A percentile compares a stretch with the other conserved stretches of the same genome.
phyloP scores from a whole-genome alignment of 2,113 vertebrate genomes.

The Microcebus lehilahytsara region DNA sequence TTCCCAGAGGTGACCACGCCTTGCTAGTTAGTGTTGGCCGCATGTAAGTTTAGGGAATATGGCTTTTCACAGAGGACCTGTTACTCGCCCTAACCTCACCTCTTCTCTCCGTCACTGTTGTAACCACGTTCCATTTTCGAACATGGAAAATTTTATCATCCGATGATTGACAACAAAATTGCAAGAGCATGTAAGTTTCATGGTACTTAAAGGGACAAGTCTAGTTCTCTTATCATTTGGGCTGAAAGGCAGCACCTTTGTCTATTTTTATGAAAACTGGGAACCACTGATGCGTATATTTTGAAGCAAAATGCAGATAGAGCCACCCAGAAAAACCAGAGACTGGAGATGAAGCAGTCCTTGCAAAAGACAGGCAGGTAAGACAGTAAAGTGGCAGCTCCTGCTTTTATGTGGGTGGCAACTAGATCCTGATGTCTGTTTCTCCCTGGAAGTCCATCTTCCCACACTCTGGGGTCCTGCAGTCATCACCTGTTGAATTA shows the following conservation, averaged over 20 bases:
- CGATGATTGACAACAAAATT: too few relatives aligned
- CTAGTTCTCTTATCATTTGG: not conserved
- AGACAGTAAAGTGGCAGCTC: not conserved
- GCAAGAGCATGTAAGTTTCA: not conserved
- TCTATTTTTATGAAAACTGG: not conserved
- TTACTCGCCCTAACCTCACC: too few relatives aligned
- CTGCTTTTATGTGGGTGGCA: accelerated
- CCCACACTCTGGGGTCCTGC: not conserved
- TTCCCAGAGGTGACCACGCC: too few relatives aligned
- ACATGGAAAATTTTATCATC: too few relatives aligned
- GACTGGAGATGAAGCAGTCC: not conserved
- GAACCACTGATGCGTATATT: not conserved
- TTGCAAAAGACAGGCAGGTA: not conserved
- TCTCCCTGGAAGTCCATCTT: not conserved
- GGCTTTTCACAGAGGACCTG: too few relatives aligned
- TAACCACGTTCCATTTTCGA: too few relatives aligned
- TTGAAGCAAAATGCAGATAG: not conserved
- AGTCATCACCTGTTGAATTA: too few relatives aligned
- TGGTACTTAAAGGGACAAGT: not conserved
- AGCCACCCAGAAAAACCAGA: not conserved
- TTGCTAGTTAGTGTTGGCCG: too few relatives aligned
- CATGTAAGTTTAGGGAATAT: too few relatives aligned
- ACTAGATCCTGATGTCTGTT: not conserved
- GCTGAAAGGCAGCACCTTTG: not conserved
- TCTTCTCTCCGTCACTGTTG: too few relatives aligned